These are phyloP conservation scores for Pseudoatta argentina DNA, from an alignment of 1,140 invertebrate species.

Conservation along the genomic window DNA sequence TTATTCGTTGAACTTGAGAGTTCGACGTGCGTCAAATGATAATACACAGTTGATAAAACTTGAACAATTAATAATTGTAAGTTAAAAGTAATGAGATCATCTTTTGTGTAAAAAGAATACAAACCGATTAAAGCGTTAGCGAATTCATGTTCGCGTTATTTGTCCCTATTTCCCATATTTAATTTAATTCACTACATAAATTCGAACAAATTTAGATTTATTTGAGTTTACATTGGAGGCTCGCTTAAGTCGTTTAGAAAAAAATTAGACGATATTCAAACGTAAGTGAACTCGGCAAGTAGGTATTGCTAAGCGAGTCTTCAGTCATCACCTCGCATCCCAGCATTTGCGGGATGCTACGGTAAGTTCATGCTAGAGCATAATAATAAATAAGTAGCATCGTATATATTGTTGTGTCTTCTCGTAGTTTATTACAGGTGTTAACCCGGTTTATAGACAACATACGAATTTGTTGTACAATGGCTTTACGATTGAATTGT, in stretches of 20 bases:
- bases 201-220: neutral
- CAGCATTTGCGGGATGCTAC: slow-evolving; percentile 32
- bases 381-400: slow-evolving; percentile 15
- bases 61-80: neutral
- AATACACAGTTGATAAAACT: neutral
- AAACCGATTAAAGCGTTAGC: neutral
- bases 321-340: neutral
- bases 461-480: slow-evolving; percentile 33
- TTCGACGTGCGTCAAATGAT: neutral
- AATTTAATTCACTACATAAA: neutral
- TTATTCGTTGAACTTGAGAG: slow-evolving; percentile 1
- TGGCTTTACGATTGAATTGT: slow-evolving; percentile 57
- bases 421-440: slow-evolving; percentile 32
- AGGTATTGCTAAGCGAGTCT: slow-evolving; percentile 1
- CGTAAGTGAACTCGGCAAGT: neutral
- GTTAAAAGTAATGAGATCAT: neutral
- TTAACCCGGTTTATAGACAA: slow-evolving; percentile 7
- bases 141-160: neutral
- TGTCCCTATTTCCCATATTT: neutral
- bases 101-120: neutral
- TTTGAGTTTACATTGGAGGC: neutral
- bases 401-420: slow-evolving; percentile 3
- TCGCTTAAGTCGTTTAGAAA: neutral
- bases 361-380: slow-evolving; percentile 62
- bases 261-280: neutral